Base-by-base conservation (phyloP, 1,140 invertebrate genomes). In the Nasonia giraulti region DNA sequence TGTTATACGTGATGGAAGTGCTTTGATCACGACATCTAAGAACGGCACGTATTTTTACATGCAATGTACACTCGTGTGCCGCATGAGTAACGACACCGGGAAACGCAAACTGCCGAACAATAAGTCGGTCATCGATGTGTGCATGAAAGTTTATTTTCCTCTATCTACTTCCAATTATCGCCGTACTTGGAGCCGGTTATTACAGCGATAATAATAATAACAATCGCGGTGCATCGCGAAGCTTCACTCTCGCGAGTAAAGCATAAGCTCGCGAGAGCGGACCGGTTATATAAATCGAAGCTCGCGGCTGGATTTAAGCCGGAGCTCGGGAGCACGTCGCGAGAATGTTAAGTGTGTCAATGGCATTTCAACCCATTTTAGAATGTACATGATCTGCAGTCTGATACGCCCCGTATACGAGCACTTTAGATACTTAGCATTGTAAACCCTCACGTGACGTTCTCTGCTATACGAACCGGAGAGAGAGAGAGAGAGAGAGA, bases 341-440 rank as follows among this genome's bases (percentile, higher is more conserved):
- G 31, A 1, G 74, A 75, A 75, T 76, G 31, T 47, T 76, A 77
- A 55, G 74, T 83, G 55, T 66, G 71, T 84, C 66, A 84, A 79
- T 55, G 37, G 79, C 12, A 80, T 80, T 74, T 79, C 31, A 73
- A 55, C 27, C 69, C 40, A 76, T 69, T 85, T 77, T 77, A 55
- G 27, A 85, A 82, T 85, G 55, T 85, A 81, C 44, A 85, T 85
- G 74, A 77, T 85, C 40, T 71, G 40, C 71, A 55, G 47, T 17
- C 33, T 77, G 79, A 85, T 66, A 66, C 44, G 79, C 17, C 40
- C 20, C 73, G 14, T 78, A 62, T 7, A 55, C 55, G 74, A 85
- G 80, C 74, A 85, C 74, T 85, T 77, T 85, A 82, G 84, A 85
- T 85, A 76, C 84, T 85, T 85, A 85, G 79, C 75, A 85, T 85